Evolutionary conservation across 2,113 vertebrate genomes (phyloP).

Genomic region (Crotalus helleri): DNA sequence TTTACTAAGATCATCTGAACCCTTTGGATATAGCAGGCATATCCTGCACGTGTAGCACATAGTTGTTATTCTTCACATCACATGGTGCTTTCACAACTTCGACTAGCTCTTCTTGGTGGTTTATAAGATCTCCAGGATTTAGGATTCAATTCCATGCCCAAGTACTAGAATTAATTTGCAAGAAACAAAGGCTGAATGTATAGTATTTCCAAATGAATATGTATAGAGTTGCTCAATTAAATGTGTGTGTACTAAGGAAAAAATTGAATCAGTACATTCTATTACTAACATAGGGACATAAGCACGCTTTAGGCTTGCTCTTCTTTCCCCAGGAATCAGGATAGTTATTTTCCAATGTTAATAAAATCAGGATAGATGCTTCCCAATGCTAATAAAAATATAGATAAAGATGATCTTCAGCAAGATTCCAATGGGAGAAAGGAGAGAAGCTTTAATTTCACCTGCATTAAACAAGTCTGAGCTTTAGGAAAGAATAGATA

Average conservation of each 20-base stretch:
- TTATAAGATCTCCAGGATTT: background rate
- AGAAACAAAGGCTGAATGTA: background rate
- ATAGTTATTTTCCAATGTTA: background rate
- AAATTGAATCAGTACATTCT: background rate
- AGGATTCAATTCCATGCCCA: background rate
- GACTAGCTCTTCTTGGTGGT: background rate
- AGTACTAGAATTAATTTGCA: background rate
- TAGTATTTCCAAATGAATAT: background rate
- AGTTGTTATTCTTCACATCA: background rate
- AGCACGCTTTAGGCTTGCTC: background rate
- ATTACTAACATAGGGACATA: background rate
- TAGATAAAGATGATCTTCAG: background rate
- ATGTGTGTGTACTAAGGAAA: background rate
- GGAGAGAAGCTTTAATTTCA: background rate
- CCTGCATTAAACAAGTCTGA: background rate
- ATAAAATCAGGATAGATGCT: background rate
- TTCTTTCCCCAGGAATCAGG: background rate
- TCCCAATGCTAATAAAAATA: background rate
- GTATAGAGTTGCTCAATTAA: background rate
- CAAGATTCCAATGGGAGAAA: background rate
- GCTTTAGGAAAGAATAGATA: background rate
- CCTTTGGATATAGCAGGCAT: constrained; percentile 29
- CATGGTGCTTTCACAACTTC: background rate
- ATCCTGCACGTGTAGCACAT: background rate
- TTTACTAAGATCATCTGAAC: constrained; percentile 38